A percentile compares a stretch with the other conserved stretches of the same genome.
These are phyloP conservation scores for Rousettus madagascariensis DNA, from an alignment of 2,797 vertebrate species.

Conservation along the genomic window DNA sequence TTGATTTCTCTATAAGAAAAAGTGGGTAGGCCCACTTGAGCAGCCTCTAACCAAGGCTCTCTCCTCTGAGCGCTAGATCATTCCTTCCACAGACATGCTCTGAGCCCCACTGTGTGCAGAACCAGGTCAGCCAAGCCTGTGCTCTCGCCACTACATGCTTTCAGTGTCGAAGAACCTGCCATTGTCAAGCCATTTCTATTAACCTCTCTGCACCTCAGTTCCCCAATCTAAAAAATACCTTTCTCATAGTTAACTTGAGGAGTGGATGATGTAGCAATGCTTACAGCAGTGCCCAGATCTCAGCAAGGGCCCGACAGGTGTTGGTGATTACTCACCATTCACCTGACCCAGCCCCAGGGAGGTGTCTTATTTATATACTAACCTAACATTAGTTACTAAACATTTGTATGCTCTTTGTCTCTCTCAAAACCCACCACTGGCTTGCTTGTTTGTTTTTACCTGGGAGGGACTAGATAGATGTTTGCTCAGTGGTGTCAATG, in stretches of 20 bases:
- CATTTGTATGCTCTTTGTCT: neutral
- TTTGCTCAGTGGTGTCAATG: neutral
- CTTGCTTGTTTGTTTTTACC: neutral
- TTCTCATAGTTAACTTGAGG: neutral
- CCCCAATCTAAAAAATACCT: neutral
- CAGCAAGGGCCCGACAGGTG: neutral
- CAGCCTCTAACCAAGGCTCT: neutral
- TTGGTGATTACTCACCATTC: neutral
- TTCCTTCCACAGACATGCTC: neutral
- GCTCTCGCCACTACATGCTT: neutral
- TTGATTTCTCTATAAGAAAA: neutral
- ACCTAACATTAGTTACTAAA: neutral
- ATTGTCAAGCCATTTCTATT: neutral
- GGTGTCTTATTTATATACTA: neutral
- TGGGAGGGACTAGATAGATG: neutral
- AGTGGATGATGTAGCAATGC: neutral
- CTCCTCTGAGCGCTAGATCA: neutral
- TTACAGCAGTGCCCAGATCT: neutral
- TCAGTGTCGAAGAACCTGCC: neutral
- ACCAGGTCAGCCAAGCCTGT: neutral
- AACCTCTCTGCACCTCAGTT: neutral
- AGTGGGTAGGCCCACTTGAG: neutral
- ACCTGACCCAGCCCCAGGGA: neutral
- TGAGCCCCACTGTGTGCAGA: neutral
- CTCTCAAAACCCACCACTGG: neutral